phyloP scores from a whole-genome alignment of 2,797 vertebrate genomes.

The Pelodytes ibericus region DNA sequence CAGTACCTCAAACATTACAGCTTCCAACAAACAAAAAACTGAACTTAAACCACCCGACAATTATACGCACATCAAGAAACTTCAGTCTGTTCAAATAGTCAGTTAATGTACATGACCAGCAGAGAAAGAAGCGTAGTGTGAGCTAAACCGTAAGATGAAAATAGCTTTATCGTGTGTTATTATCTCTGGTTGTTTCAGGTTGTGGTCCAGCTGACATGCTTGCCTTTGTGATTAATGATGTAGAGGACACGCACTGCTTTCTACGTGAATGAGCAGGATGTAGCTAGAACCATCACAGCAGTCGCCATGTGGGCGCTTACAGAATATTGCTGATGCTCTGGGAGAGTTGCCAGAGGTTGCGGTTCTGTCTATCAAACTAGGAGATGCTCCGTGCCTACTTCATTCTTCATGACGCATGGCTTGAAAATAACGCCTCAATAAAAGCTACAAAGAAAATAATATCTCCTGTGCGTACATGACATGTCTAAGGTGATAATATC shows the following conservation, averaged over 20 bases:
- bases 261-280: background rate
- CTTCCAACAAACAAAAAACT: background rate
- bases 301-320: background rate
- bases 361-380: background rate
- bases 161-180: background rate
- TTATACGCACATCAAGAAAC: background rate
- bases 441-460: background rate
- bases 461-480: too few species aligned
- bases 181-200: background rate
- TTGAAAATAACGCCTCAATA: background rate
- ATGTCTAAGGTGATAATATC: too few species aligned
- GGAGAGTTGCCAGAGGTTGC: background rate
- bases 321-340: background rate
- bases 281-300: background rate
- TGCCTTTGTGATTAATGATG: background rate
- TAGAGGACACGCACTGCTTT: background rate
- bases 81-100: background rate
- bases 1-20: background rate
- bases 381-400: background rate
- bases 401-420: too few species aligned
- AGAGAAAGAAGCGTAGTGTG: background rate
- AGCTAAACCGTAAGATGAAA: background rate
- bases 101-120: background rate
- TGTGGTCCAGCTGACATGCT: background rate
- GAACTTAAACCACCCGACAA: background rate